Conservation (phyloP, 1,140 invertebrate species). For the Linepithema humile region DNA sequence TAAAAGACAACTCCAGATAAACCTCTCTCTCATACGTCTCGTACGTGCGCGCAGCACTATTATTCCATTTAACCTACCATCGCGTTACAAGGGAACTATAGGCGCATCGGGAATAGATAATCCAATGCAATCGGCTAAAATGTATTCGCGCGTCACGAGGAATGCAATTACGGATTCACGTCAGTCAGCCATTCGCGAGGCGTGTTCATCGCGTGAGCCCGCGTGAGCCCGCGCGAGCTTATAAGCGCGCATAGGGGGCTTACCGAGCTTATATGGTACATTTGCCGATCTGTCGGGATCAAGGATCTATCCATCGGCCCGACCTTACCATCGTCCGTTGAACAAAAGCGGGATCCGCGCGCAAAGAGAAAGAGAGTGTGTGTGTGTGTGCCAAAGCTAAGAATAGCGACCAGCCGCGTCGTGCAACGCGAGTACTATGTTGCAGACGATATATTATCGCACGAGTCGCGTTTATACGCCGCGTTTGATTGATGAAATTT, state of each 20-base stretch:
- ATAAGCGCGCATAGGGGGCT: conserved; percentile 17
- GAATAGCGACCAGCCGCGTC: conserved; percentile 11
- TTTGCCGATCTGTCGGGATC: conserved; percentile 38
- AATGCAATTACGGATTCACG: conserved; percentile 69
- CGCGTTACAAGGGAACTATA: conserved; percentile 45
- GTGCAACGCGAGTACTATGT: background rate
- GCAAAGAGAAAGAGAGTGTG: no score
- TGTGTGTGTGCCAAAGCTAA: conserved; percentile 31
- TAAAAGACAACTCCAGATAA: conserved; percentile 44
- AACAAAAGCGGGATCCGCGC: conserved; percentile 17
- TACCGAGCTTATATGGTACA: background rate
- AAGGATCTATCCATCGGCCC: conserved; percentile 19
- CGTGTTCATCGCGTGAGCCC: conserved; percentile 57
- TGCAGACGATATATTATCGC: conserved; percentile 26
- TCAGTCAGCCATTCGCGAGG: conserved; percentile 62
- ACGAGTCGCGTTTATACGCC: background rate
- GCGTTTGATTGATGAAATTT: conserved; percentile 37
- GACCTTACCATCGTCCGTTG: background rate
- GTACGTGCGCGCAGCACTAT: conserved; percentile 14
- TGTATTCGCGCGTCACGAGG: conserved; percentile 66
- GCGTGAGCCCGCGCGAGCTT: no score
- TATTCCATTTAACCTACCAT: conserved; percentile 39
- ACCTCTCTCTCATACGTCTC: background rate
- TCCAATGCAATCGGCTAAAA: conserved; percentile 64
- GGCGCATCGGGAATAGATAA: conserved; percentile 62